A percentile compares a stretch with the other conserved stretches of the same genome.
These are phyloP conservation scores for Pardalotus punctatus DNA, from an alignment of 2,113 vertebrate species.

Conservation along the genomic window DNA sequence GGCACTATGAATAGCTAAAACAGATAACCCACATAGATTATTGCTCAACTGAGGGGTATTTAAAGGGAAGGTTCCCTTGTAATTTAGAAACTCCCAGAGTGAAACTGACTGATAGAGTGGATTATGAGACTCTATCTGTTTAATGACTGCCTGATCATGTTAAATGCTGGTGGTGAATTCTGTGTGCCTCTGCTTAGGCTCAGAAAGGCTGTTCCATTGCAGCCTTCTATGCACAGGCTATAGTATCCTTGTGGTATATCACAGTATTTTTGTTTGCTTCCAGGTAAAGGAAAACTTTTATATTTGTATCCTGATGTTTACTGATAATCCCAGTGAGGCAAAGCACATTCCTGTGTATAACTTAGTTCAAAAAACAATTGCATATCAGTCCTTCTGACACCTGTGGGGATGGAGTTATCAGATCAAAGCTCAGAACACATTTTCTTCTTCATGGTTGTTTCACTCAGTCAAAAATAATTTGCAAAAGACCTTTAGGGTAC, in stretches of 20 bases:
- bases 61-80: neutral
- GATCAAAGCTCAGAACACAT: neutral
- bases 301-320: neutral
- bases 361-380: neutral
- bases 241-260: neutral
- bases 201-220: neutral
- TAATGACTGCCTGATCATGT: neutral
- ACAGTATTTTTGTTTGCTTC: neutral
- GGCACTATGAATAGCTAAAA: neutral
- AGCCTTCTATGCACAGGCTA: neutral
- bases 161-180: neutral
- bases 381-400: neutral
- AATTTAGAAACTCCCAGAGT: neutral
- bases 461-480: conserved; percentile 30
- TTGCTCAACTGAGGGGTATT: neutral
- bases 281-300: neutral
- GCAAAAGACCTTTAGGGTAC: conserved; percentile 10
- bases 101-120: neutral
- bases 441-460: conserved; percentile 7
- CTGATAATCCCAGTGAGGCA: neutral
- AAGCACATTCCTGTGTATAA: neutral
- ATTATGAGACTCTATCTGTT: neutral
- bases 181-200: neutral
- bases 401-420: neutral
- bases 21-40: neutral